Conservation (phyloP, 2,797 vertebrate genomes). For the Danionella dracula region DNA sequence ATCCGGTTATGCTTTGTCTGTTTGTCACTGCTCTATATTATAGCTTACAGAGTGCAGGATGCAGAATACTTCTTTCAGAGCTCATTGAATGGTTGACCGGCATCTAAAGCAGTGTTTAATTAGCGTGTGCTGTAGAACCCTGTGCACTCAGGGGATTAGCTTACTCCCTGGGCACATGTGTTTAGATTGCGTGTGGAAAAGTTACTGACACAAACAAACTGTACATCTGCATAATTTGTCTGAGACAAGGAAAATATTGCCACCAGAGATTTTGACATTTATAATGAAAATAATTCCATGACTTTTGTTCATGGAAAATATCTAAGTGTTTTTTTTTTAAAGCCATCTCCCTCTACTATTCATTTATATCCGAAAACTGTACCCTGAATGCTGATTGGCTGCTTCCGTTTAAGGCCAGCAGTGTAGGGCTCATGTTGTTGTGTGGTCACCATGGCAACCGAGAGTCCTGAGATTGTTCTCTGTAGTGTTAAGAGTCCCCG, state of each 20-base stretch:
- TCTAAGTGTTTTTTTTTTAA: too few relatives aligned
- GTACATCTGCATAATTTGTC: background rate
- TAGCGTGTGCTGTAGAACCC: background rate
- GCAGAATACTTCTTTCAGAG: constrained; percentile 3
- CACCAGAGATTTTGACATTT: too few relatives aligned
- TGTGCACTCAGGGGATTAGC: constrained; percentile 21
- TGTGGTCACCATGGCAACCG: constrained; percentile 53
- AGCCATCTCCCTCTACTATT: too few relatives aligned
- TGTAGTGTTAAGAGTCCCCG: background rate
- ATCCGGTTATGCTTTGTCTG: background rate
- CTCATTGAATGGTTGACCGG: background rate
- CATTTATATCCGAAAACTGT: background rate
- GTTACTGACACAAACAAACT: background rate
- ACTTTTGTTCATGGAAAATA: too few relatives aligned
- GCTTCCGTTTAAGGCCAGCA: background rate
- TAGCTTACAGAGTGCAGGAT: background rate
- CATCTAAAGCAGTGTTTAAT: constrained; percentile 33
- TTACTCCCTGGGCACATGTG: background rate
- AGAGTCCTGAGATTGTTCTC: background rate
- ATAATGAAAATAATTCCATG: too few relatives aligned
- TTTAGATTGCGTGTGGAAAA: constrained; percentile 5
- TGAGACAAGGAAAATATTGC: background rate
- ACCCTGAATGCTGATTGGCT: constrained; percentile 28
- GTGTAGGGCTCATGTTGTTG: constrained; percentile 36
- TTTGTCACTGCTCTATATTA: background rate